phyloP scores from a whole-genome alignment of 2,113 vertebrate genomes.

The Mohoua ochrocephala region DNA sequence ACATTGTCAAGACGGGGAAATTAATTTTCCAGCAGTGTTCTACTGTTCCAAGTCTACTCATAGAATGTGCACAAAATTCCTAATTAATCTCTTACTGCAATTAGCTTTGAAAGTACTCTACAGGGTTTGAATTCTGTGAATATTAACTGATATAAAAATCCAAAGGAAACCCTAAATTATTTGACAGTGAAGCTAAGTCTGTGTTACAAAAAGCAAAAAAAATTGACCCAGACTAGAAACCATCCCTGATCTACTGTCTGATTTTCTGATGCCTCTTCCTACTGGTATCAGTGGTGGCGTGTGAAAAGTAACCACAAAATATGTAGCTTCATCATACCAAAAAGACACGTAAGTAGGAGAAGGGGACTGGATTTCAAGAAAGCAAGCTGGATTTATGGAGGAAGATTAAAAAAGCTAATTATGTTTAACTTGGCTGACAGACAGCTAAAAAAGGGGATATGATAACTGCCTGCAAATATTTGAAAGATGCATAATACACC shows the following conservation, averaged over 20 bases:
- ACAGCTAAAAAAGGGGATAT: constrained; percentile 35
- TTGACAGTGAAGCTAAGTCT: not conserved
- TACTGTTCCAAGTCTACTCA: not conserved
- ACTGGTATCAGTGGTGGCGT: not conserved
- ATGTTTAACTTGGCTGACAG: constrained; percentile 59
- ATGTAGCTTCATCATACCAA: constrained; percentile 34
- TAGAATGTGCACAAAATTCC: not conserved
- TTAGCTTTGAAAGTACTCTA: not conserved
- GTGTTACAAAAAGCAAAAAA: not conserved
- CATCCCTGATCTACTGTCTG: not conserved
- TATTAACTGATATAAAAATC: not conserved
- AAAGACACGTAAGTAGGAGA: constrained; percentile 28
- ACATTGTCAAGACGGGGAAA: not conserved
- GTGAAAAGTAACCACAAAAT: constrained; percentile 48
- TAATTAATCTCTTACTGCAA: not conserved
- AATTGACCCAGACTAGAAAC: not conserved
- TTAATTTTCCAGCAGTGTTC: not conserved
- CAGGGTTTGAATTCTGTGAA: not conserved
- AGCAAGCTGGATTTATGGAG: constrained; percentile 40
- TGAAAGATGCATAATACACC: constrained; percentile 48
- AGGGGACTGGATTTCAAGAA: constrained; percentile 39
- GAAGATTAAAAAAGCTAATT: constrained; percentile 61
- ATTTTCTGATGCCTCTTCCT: constrained; percentile 1
- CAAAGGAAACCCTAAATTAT: not conserved
- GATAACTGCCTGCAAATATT: constrained; percentile 59